Evolutionary conservation across 2,888 invertebrate genomes (phyloP), one percentile per base, ranked within the genome.

Genomic region (Rhagonycha fulva): DNA sequence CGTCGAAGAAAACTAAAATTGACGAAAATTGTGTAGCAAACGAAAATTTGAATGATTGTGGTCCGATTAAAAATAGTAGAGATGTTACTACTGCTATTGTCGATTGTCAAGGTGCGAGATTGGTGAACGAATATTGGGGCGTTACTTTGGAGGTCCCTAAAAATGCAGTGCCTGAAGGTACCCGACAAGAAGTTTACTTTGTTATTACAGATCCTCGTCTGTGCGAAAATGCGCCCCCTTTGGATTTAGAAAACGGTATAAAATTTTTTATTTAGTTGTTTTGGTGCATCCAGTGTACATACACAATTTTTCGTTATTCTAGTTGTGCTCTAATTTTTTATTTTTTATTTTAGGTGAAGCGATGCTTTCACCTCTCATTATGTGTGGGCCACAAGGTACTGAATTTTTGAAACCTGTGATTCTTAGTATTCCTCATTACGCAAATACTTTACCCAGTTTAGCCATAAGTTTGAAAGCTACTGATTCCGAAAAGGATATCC

Each of bases 311-410:
- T n/a, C n/a, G 10, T 14, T 28, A 9, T 30, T 28, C 14, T 14
- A 30, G 12, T 82, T 82, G 81, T 80, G 81, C 74, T 70, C 19
- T 75, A 67, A 71, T 19, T 10, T 68, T 72, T 68, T 73, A 47
- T 66, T 66, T 62, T n/a, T 80, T 76, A 81, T 83, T 87, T 9
- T 87, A 97, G 97, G 97, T 92, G 98, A 98, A 91, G 95, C 96
- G 79, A 93, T 98, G 91, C 91, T 98, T 84, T 96, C 96, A 84
- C 98, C 98, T 77, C 91, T 98, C 84, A 97, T 98, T 85, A 97
- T 98, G 95, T 98, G 98, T 89, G 98, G 98, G 78, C 98, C 98
- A 24, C 96, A 96, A 89, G 94, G 97, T 81, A 91, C 97, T 81
- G 94, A 94, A 87, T 98, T 98, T 89, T 89, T 93, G 77, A 92